These are phyloP conservation scores for Archegozetes longisetosus DNA, from an alignment of 1,140 invertebrate species.

Conservation along the genomic window DNA sequence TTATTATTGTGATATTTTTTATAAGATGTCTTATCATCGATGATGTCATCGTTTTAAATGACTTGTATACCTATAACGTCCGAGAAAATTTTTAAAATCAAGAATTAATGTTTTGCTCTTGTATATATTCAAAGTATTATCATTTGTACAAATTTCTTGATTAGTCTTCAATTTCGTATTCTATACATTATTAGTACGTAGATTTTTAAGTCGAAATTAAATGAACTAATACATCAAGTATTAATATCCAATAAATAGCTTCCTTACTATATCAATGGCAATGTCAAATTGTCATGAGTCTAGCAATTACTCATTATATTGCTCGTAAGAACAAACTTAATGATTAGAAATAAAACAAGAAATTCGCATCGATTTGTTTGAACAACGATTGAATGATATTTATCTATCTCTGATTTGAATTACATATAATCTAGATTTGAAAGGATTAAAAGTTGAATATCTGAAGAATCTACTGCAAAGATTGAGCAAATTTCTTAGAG, in stretches of 20 bases:
- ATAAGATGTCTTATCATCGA: too few relatives aligned
- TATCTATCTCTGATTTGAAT: slow-evolving; percentile 26
- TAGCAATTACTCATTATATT: slow-evolving; percentile 36
- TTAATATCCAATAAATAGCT: slow-evolving; percentile 15
- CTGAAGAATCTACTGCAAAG: slow-evolving; percentile 25
- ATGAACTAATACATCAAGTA: too few relatives aligned
- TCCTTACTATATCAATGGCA: slow-evolving; percentile 23
- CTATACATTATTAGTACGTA: too few relatives aligned
- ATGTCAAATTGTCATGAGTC: slow-evolving; percentile 26
- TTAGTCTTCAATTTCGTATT: too few relatives aligned
- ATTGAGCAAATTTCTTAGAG: slow-evolving; percentile 30
- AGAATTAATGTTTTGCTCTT: too few relatives aligned
- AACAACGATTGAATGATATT: slow-evolving; percentile 33
- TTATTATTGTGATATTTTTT: background rate
- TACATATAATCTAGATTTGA: slow-evolving; percentile 13
- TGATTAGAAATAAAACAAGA: slow-evolving; percentile 32
- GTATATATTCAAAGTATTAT: too few relatives aligned
- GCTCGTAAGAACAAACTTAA: slow-evolving; percentile 25
- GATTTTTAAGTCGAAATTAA: too few relatives aligned
- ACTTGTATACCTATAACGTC: too few relatives aligned
- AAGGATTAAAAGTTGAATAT: slow-evolving; percentile 15
- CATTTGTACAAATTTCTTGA: too few relatives aligned
- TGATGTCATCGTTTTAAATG: too few relatives aligned
- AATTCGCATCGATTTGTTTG: slow-evolving; percentile 30
- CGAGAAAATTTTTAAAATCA: too few relatives aligned